These are phyloP conservation scores for Clostera curtula DNA, from an alignment of 2,888 invertebrate genomes.

Conservation along the genomic window DNA sequence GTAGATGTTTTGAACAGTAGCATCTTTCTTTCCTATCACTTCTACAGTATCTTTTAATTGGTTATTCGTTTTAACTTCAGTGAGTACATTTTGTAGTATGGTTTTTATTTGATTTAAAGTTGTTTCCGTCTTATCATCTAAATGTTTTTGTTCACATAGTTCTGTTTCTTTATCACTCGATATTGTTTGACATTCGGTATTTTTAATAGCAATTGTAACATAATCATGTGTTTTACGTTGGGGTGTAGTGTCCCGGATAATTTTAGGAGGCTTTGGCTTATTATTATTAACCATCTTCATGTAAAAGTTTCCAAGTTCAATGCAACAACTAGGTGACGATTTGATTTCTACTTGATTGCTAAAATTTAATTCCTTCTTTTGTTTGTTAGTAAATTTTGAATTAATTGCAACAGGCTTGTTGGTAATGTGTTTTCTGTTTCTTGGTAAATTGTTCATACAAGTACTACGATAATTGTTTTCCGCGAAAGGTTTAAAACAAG, in stretches of 20 bases:
- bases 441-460: conserved; percentile 9
- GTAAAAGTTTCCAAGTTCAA: conserved; percentile 41
- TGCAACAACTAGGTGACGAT: conserved; percentile 30
- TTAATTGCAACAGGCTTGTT: no score
- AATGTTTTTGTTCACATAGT: no score
- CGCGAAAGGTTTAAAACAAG: no score
- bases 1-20: conserved; percentile 49
- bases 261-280: conserved; percentile 12
- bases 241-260: conserved; percentile 7
- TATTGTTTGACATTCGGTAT: conserved; percentile 37
- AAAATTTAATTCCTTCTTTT: conserved; percentile 10
- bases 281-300: conserved; percentile 20
- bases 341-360: conserved; percentile 11
- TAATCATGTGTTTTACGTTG: conserved; percentile 32
- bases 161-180: conserved; percentile 10
- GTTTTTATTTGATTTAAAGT: conserved; percentile 55
- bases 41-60: conserved; percentile 22
- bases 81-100: conserved; percentile 52
- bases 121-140: conserved; percentile 42
- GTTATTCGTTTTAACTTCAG: conserved; percentile 49
- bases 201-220: conserved; percentile 25
- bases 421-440: conserved; percentile 8
- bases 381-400: conserved; percentile 11
- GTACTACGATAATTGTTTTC: no score
- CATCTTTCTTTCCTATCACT: conserved; percentile 40